Percentiles rank a stretch among this genome's conserved stretches.
Conservation (phyloP, 1,140 invertebrate genomes). For the Reticulitermes speratus region DNA sequence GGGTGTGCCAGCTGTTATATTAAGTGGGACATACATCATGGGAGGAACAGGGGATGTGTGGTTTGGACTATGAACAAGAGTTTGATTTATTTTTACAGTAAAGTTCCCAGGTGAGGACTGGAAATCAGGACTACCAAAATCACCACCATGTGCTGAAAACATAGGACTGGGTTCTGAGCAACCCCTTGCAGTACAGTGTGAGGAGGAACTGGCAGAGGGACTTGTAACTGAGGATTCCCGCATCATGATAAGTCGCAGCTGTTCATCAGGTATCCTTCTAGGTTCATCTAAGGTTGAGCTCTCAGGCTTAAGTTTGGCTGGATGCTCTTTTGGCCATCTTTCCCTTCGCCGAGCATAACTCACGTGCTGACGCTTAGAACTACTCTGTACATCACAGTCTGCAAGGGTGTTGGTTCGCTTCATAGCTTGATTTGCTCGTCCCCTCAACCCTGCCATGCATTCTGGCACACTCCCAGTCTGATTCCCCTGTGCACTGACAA, state of each 20-base stretch:
- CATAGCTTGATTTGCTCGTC: not conserved
- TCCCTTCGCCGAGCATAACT: not conserved
- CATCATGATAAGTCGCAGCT: conserved; percentile 23
- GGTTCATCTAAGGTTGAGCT: not conserved
- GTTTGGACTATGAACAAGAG: not conserved
- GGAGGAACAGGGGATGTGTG: not conserved
- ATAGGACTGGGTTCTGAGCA: not conserved
- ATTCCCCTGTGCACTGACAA: not conserved
- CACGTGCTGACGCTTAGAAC: conserved; percentile 22
- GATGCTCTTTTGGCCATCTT: not conserved
- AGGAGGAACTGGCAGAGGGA: not conserved
- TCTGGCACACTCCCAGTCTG: not conserved
- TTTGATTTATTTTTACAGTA: not conserved
- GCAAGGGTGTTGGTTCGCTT: conserved; percentile 15
- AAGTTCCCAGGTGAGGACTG: not conserved
- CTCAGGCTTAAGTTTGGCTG: not conserved
- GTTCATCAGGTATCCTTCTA: conserved; percentile 10
- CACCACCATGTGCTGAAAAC: not conserved
- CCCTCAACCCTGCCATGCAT: not conserved
- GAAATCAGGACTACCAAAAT: not conserved
- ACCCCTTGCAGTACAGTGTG: not conserved
- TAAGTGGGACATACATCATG: not conserved
- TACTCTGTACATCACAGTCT: conserved; percentile 3
- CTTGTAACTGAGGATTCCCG: not conserved
- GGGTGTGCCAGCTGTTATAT: not conserved